These are phyloP conservation scores for Cathartes aura DNA, from an alignment of 2,113 vertebrate genomes.

Conservation along the genomic window DNA sequence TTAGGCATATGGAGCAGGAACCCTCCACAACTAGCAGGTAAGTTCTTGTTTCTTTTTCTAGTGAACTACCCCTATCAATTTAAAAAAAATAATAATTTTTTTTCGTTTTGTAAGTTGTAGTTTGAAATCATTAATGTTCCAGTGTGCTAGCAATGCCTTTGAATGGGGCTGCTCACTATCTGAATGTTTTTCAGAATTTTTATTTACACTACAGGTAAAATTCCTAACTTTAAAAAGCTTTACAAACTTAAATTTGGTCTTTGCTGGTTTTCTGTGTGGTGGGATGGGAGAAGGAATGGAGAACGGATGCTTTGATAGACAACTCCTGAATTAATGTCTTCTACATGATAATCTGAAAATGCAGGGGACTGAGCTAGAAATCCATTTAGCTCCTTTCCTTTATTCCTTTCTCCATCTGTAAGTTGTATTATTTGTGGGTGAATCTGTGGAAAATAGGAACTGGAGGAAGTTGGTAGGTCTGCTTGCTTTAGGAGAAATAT, in stretches of 20 bases:
- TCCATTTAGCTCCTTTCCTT: neutral
- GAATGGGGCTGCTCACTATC: neutral
- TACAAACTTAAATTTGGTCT: neutral
- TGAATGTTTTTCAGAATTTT: neutral
- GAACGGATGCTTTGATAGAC: neutral
- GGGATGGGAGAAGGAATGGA: neutral
- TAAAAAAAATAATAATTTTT: neutral
- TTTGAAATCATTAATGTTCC: neutral
- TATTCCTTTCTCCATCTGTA: neutral
- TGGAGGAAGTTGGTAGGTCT: neutral
- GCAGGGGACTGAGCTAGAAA: neutral
- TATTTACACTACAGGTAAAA: neutral
- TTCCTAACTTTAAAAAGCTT: neutral
- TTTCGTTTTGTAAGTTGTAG: neutral
- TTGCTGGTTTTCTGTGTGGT: neutral
- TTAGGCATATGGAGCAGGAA: neutral
- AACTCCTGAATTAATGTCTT: neutral
- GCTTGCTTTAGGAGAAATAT: neutral
- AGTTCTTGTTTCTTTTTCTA: neutral
- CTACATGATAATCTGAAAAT: neutral
- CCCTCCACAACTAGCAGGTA: neutral
- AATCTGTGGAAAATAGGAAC: neutral
- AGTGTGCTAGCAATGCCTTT: neutral
- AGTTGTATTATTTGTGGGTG: neutral
- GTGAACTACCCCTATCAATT: neutral